Evolutionary conservation across 2,888 invertebrate species (phyloP), one percentile per base, ranked within the genome.

Genomic region (Trichacis sp.): DNA sequence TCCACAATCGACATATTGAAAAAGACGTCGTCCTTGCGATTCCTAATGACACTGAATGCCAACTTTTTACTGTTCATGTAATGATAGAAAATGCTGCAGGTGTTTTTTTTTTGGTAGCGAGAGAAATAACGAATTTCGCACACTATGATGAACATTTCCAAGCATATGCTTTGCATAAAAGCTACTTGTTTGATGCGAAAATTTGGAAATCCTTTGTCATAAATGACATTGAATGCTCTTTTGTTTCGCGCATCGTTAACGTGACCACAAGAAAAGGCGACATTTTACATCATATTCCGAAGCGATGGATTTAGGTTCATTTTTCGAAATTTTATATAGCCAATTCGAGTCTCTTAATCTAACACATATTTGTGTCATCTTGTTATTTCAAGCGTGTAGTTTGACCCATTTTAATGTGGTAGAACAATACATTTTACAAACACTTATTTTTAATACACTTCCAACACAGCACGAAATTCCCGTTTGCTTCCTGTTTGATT

Each of bases 141-240:
- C 11, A 46, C 6, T 62, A 62, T 48, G 50, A 57, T 52, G 29
- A 43, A 11, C 62, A 62, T 63, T 48, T 20, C 33, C 63, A 63
- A 49, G 47, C 48, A 6, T 63, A 53, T 19, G 33, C 19, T 36
- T 30, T 63, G n/a, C 15, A 29, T 57, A 52, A 56, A 24, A 17
- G 2, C 52, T 24, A 30, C 1, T 19, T 47, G 15, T 40, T 29
- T 18, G 24, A 36, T 36, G 33, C 50, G 20, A 12, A 18, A 24
- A 30, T 18, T 47, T 62, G 47, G 46, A 46, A 42, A 36, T 42
- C 40, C 51, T 33, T 56, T 19, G 42, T 24, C 19, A 14, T 29
- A 6, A 36, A 46, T 12, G 45, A 57, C 11, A 30, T 62, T 11
- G 48, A 56, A 40, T 51, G 15, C 17, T 45, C 38, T 40, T 40